phyloP scores from a whole-genome alignment of 2,888 invertebrate genomes.

The Cataglyphis albicans region DNA sequence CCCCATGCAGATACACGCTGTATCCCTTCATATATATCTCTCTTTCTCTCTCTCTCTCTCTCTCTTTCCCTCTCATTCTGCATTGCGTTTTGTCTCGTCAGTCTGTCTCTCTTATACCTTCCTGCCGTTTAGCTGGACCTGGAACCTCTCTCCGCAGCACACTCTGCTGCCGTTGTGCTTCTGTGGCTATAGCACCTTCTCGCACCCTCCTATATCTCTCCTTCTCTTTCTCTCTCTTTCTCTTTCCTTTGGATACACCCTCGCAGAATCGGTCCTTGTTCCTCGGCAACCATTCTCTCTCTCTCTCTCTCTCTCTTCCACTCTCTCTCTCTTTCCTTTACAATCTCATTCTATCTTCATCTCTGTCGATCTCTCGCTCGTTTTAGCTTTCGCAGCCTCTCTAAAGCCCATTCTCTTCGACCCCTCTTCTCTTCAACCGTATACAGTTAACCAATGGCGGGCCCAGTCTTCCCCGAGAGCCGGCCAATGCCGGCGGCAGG shows the following conservation, averaged over 20 bases:
- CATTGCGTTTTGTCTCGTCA: slow-evolving; percentile 42
- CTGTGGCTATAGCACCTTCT: slow-evolving; percentile 30
- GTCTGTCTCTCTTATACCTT: slow-evolving; percentile 25
- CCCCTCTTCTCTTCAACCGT: slow-evolving; percentile 30
- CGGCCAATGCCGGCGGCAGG: slow-evolving; percentile 62
- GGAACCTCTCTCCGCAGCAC: neutral
- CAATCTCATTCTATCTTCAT: slow-evolving; percentile 7
- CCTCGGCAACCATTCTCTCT: neutral
- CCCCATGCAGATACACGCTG: slow-evolving; percentile 65
- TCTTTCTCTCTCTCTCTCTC: slow-evolving; percentile 50
- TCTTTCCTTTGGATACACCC: slow-evolving; percentile 55
- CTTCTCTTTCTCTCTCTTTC: slow-evolving; percentile 45
- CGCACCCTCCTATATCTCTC: slow-evolving; percentile 7
- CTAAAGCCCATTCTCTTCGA: slow-evolving; percentile 35
- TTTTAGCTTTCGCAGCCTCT: slow-evolving; percentile 60
- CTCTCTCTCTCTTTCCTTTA: slow-evolving; percentile 11
- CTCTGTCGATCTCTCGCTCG: slow-evolving; percentile 32
- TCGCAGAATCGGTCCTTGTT: slow-evolving; percentile 50
- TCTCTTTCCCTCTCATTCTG: slow-evolving; percentile 54
- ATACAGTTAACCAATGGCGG: slow-evolving; percentile 59
- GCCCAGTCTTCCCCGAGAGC: slow-evolving; percentile 57
- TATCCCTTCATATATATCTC: slow-evolving; percentile 59
- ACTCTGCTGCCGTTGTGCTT: neutral
- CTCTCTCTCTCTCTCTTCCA: slow-evolving; percentile 7
- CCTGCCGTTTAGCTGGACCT: slow-evolving; percentile 19